Percentiles rank a stretch among this genome's conserved stretches.
phyloP scores from a whole-genome alignment of 1,140 invertebrate genomes.

The Pogonomyrmex barbatus region DNA sequence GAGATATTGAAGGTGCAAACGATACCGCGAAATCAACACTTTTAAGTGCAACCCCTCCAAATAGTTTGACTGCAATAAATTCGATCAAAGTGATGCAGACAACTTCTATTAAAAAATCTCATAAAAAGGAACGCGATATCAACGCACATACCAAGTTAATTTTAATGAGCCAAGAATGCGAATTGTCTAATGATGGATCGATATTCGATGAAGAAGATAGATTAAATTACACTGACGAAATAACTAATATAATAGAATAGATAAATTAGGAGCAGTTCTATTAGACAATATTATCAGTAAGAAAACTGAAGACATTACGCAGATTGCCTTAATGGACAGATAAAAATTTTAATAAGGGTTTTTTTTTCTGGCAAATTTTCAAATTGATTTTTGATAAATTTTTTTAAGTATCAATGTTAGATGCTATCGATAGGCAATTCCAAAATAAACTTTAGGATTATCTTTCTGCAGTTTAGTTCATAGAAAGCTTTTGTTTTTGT shows the following conservation, averaged over 20 bases:
- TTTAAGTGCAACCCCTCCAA: slow-evolving; percentile 77
- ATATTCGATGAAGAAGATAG: slow-evolving; percentile 78
- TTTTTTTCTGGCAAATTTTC: background rate
- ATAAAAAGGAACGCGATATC: slow-evolving; percentile 77
- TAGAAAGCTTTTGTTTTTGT: background rate
- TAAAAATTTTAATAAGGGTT: background rate
- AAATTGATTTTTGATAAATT: background rate
- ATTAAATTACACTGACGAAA: background rate
- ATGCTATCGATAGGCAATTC: background rate
- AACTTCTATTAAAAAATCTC: slow-evolving; percentile 81
- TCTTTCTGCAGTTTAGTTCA: background rate
- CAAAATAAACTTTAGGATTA: slow-evolving; percentile 3
- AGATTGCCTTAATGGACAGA: background rate
- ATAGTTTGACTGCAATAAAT: slow-evolving; percentile 72
- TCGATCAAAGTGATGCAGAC: slow-evolving; percentile 75
- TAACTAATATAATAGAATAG: slow-evolving; percentile 19
- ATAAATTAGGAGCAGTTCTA: background rate
- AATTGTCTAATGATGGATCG: slow-evolving; percentile 82
- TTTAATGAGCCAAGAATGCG: slow-evolving; percentile 23
- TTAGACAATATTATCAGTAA: background rate
- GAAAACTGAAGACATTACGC: background rate
- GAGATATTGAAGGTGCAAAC: background rate
- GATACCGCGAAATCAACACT: slow-evolving; percentile 1
- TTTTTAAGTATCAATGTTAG: background rate
- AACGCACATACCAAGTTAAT: slow-evolving; percentile 67